Percentiles rank a stretch among this genome's conserved stretches.
These are phyloP conservation scores for Rhingia campestris DNA, from an alignment of 2,888 invertebrate species.

Conservation along the genomic window DNA sequence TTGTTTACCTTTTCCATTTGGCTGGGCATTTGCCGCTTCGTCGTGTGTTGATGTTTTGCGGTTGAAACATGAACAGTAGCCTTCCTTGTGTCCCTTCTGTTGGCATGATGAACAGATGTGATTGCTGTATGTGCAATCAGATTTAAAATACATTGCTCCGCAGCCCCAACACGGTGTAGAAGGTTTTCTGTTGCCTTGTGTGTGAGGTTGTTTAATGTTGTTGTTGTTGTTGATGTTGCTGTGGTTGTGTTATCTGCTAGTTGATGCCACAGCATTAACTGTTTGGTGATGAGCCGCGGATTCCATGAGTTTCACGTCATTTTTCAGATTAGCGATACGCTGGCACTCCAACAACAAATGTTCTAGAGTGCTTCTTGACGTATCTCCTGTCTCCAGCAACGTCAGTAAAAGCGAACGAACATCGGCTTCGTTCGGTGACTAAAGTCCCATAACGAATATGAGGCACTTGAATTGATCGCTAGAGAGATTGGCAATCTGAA, in stretches of 20 bases:
- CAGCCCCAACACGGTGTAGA: neutral
- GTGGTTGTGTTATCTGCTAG: neutral
- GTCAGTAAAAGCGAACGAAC: neutral
- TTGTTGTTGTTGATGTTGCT: neutral
- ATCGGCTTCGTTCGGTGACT: constrained; percentile 18
- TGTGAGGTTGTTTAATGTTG: neutral
- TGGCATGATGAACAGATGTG: constrained; percentile 7
- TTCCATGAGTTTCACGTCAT: neutral
- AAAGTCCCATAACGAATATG: constrained; percentile 36
- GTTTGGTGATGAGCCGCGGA: neutral
- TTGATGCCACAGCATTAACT: neutral
- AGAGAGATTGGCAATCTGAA: constrained; percentile 3
- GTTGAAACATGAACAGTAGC: constrained; percentile 48
- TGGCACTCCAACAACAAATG: constrained; percentile 1
- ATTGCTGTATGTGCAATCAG: neutral
- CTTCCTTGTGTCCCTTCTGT: constrained; percentile 82
- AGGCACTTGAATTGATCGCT: constrained; percentile 37
- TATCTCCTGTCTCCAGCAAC: neutral
- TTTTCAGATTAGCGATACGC: neutral
- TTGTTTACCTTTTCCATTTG: no score
- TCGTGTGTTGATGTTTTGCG: neutral
- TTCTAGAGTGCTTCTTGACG: neutral
- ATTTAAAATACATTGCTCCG: constrained; percentile 1
- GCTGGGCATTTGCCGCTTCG: neutral
- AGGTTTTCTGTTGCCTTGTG: neutral